Conservation (phyloP, 2,113 vertebrate genomes). For the Geococcyx californianus region DNA sequence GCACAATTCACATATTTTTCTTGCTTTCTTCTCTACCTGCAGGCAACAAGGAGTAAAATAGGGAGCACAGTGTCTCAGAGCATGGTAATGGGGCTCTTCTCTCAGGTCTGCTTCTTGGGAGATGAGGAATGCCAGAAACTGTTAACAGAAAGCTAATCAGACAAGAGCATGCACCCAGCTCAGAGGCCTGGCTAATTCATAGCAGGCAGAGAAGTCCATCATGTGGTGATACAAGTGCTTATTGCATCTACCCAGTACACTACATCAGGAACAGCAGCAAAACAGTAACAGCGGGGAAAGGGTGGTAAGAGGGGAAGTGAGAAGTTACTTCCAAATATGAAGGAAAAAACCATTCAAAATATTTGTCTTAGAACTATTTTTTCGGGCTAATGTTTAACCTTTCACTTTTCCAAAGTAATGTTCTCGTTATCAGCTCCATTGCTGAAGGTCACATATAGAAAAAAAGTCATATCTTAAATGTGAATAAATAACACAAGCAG, state of each 20-base stretch:
- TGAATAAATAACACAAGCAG: conserved; percentile 64
- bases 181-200: background rate
- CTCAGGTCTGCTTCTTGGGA: background rate
- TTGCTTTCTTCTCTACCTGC: background rate
- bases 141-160: background rate
- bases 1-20: background rate
- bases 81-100: background rate
- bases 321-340: conserved; percentile 39
- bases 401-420: conserved; percentile 63
- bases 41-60: background rate
- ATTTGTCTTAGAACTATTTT: conserved; percentile 74
- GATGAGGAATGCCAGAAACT: background rate
- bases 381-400: conserved; percentile 73
- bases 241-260: background rate
- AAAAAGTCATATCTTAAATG: conserved; percentile 63
- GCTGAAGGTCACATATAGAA: conserved; percentile 66
- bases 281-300: background rate
- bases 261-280: background rate
- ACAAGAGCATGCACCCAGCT: background rate
- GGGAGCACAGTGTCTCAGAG: background rate
- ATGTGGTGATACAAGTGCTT: background rate
- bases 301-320: background rate
- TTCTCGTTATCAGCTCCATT: conserved; percentile 70
- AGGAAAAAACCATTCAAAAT: conserved; percentile 58
- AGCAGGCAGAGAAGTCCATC: background rate